Percentiles rank a stretch among this genome's conserved stretches.
phyloP scores from a whole-genome alignment of 1,140 invertebrate genomes.

The Armadillidium nasatum region DNA sequence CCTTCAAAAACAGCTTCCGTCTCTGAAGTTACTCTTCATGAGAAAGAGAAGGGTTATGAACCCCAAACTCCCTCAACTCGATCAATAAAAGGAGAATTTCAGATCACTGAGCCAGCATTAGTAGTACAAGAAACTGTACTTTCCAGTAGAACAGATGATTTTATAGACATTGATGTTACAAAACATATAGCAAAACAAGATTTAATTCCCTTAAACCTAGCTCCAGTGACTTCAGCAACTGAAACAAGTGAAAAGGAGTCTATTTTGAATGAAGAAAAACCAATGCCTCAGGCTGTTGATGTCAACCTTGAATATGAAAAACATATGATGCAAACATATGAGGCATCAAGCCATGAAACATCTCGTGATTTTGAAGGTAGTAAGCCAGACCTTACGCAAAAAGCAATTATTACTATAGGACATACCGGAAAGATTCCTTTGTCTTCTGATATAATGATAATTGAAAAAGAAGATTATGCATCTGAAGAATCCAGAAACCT shows the following conservation, averaged over 20 bases:
- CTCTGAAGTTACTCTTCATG: conserved; percentile 5
- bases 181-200: conserved; percentile 46
- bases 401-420: conserved; percentile 28
- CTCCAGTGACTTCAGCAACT: not conserved
- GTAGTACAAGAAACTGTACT: too few species aligned
- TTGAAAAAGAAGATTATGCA: conserved; percentile 39
- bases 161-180: conserved; percentile 17
- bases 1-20: not conserved
- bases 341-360: conserved; percentile 35
- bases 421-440: conserved; percentile 33
- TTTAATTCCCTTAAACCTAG: not conserved
- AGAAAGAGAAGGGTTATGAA: conserved; percentile 33
- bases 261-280: not conserved
- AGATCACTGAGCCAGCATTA: too few species aligned
- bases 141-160: too few species aligned
- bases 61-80: too few species aligned
- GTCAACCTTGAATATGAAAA: conserved; percentile 28
- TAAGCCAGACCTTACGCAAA: conserved; percentile 22
- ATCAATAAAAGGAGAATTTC: too few species aligned
- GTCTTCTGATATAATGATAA: conserved; percentile 32
- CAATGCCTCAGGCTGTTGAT: conserved; percentile 23
- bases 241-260: not conserved
- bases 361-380: conserved; percentile 13
- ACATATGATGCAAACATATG: conserved; percentile 4
- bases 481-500: conserved; percentile 46